These are phyloP conservation scores for Emydura subglobosa DNA, from an alignment of 2,113 vertebrate genomes.

Conservation along the genomic window DNA sequence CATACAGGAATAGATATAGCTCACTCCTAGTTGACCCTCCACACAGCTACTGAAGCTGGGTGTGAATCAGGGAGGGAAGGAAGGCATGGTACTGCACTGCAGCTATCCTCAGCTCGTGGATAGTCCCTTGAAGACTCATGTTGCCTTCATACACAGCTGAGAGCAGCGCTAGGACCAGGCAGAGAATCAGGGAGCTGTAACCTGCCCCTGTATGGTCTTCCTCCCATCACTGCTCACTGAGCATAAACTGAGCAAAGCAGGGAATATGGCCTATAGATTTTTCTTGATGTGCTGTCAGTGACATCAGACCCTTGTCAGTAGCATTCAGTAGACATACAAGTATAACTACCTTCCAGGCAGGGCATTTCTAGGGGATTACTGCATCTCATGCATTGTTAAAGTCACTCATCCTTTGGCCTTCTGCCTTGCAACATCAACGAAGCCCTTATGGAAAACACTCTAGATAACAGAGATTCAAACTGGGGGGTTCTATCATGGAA, in stretches of 20 bases:
- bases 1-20: no score
- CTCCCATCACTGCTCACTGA: neutral
- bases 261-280: neutral
- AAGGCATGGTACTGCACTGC: rapidly evolving
- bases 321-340: neutral
- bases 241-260: rapidly evolving
- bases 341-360: neutral
- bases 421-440: rapidly evolving
- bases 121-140: neutral
- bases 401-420: neutral
- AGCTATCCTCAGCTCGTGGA: rapidly evolving
- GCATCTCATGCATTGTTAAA: neutral
- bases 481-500: neutral
- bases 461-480: rapidly evolving
- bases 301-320: rapidly evolving
- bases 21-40: neutral
- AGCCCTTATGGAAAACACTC: neutral
- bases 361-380: rapidly evolving
- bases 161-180: neutral
- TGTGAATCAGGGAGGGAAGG: neutral
- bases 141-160: neutral
- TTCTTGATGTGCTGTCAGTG: rapidly evolving
- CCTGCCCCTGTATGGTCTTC: neutral
- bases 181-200: neutral
- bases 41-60: neutral